A percentile compares a stretch with the other conserved stretches of the same genome.
phyloP scores from a whole-genome alignment of 1,140 invertebrate species.

The Anastatus disparis region DNA sequence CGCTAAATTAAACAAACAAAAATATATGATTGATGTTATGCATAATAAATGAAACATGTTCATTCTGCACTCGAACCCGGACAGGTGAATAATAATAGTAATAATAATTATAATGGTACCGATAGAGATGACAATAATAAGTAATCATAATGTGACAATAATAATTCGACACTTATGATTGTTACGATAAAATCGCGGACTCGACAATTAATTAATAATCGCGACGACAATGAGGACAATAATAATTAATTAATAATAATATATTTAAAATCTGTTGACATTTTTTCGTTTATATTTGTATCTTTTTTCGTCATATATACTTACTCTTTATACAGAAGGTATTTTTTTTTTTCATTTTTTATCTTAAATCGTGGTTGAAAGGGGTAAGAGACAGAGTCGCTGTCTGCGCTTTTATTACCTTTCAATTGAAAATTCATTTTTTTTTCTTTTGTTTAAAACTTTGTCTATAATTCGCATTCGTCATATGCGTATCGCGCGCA shows the following conservation, averaged over 20 bases:
- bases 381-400: constrained; percentile 4
- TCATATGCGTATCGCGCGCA: constrained; percentile 44
- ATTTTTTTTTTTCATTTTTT: constrained; percentile 55
- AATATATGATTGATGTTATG: no score
- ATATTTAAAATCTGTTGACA: constrained; percentile 49
- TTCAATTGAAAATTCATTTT: no score
- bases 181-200: constrained; percentile 48
- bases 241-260: constrained; percentile 45
- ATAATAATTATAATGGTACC: constrained; percentile 48
- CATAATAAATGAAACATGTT: constrained; percentile 38
- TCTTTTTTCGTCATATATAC: constrained; percentile 53
- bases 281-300: constrained; percentile 44
- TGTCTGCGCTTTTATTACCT: no score
- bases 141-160: constrained; percentile 54
- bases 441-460: background rate
- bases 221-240: constrained; percentile 45
- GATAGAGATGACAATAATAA: constrained; percentile 53
- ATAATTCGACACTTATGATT: constrained; percentile 51
- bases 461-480: background rate
- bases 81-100: constrained; percentile 45
- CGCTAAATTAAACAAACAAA: no score
- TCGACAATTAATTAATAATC: constrained; percentile 39
- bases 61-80: constrained; percentile 56
- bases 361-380: constrained; percentile 20
- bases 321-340: constrained; percentile 66